Evolutionary conservation across 2,888 invertebrate genomes (phyloP), one percentile per base, ranked within the genome.

Genomic region (Zele albiditarsus): DNA sequence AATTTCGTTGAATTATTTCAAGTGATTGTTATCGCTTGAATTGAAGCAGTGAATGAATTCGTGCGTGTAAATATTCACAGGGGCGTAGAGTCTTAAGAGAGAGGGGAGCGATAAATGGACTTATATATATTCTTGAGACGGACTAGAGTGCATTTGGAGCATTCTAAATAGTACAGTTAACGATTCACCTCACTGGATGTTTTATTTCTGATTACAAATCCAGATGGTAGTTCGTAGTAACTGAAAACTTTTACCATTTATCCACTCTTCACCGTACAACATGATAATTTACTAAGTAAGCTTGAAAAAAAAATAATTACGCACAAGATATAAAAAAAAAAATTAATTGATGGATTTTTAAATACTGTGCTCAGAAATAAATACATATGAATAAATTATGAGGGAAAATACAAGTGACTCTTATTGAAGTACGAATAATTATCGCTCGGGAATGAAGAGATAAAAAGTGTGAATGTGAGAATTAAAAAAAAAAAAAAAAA

Each of bases 371-470:
- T 16, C 5, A 14, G 16, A 46, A 6, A 10, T 20, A n/a, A 53
- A 53, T 20, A 53, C 12, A 12, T 6, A 53, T 20, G 20, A n/a
- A 20, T 20, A 0, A 53, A 20, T 6, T 20, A 20, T 49, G 20
- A n/a, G 31, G 20, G 12, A 20, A 5, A 53, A 68, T 38, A 53
- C 49, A 68, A 63, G 63, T 33, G 63, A 63, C 33, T 20, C 20
- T 67, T 27, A 31, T 68, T 33, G 4, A 33, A 68, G 28, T 1
- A 31, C 53, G 31, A 68, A 68, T 68, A 53, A 53, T 68, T 68
- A 53, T 53, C 68, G 20, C 31, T 16, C 2, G 31, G 46, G 12
- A 65, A 38, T 10, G 23, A 65, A 33, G 20, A 38, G 8, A 20
- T 4, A 53, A 20, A 53, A 53, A 53, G 8, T 4, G 20, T 4